phyloP scores from a whole-genome alignment of 1,140 invertebrate genomes.

The Pararge aegeria region DNA sequence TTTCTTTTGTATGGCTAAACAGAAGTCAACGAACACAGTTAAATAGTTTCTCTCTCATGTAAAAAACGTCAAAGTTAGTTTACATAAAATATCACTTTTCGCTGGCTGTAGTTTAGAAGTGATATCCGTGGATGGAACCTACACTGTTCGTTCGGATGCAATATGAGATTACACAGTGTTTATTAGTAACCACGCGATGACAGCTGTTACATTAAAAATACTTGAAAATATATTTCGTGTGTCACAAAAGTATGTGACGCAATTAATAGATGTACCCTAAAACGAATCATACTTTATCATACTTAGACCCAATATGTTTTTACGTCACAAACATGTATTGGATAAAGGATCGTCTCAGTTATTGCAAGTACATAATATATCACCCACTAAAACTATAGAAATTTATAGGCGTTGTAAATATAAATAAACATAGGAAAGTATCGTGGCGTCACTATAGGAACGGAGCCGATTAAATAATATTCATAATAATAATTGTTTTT shows the following conservation, averaged over 20 bases:
- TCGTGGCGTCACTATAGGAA: slow-evolving; percentile 67
- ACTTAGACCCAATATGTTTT: neutral
- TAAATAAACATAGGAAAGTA: slow-evolving; percentile 71
- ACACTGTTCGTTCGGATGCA: too few species aligned
- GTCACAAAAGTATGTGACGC: neutral
- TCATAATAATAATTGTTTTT: slow-evolving; percentile 41
- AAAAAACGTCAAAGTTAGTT: too few species aligned
- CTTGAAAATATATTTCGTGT: too few species aligned
- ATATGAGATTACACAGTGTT: too few species aligned
- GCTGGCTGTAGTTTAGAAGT: too few species aligned
- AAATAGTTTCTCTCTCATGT: too few species aligned
- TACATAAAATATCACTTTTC: too few species aligned
- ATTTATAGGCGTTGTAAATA: slow-evolving; percentile 45
- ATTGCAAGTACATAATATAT: slow-evolving; percentile 33
- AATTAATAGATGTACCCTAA: neutral
- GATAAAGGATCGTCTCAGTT: slow-evolving; percentile 34
- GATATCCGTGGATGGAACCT: too few species aligned
- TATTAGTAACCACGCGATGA: too few species aligned
- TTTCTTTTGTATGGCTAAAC: too few species aligned
- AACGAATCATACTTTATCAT: slow-evolving; percentile 10
- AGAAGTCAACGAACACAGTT: too few species aligned
- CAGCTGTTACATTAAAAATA: too few species aligned
- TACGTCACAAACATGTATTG: slow-evolving; percentile 18
- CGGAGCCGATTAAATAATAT: slow-evolving; percentile 62
- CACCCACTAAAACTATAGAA: slow-evolving; percentile 39